phyloP scores from a whole-genome alignment of 2,888 invertebrate genomes.

The Cosmia trapezina region DNA sequence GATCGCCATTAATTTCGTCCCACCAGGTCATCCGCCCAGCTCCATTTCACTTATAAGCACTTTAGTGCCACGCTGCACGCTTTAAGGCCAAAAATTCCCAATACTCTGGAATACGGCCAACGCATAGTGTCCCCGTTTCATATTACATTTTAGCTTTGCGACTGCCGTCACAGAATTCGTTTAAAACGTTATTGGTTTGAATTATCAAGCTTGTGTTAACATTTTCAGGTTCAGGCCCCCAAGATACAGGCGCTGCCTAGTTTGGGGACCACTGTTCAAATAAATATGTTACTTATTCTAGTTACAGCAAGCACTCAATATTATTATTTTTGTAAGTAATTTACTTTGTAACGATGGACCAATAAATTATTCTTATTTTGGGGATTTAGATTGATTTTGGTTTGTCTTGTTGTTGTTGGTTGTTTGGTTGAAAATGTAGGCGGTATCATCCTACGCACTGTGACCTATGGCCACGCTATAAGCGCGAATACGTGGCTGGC shows the following conservation, averaged over 20 bases:
- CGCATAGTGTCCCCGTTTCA: constrained; percentile 31
- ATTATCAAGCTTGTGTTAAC: constrained; percentile 14
- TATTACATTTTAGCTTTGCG: constrained; percentile 59
- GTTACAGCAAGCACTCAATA: too few species aligned
- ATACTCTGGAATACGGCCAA: constrained; percentile 50
- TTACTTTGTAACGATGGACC: too few species aligned
- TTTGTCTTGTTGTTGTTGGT: background rate
- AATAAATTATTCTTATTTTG: too few species aligned
- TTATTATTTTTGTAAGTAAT: too few species aligned
- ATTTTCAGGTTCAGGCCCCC: too few species aligned
- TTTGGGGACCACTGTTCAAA: too few species aligned
- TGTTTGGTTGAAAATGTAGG: background rate
- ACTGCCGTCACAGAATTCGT: constrained; percentile 27
- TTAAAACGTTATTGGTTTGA: constrained; percentile 26
- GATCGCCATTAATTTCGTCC: background rate
- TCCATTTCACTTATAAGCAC: constrained; percentile 18
- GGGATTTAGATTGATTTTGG: background rate
- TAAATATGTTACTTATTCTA: too few species aligned
- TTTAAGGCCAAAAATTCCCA: constrained; percentile 32
- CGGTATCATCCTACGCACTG: background rate
- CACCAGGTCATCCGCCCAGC: constrained; percentile 6
- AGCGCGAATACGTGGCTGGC: accelerated
- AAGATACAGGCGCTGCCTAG: too few species aligned
- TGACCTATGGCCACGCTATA: background rate
- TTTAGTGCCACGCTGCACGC: constrained; percentile 12